Evolutionary conservation across 2,888 invertebrate species (phyloP).

Genomic region (Mesochorus sp.): DNA sequence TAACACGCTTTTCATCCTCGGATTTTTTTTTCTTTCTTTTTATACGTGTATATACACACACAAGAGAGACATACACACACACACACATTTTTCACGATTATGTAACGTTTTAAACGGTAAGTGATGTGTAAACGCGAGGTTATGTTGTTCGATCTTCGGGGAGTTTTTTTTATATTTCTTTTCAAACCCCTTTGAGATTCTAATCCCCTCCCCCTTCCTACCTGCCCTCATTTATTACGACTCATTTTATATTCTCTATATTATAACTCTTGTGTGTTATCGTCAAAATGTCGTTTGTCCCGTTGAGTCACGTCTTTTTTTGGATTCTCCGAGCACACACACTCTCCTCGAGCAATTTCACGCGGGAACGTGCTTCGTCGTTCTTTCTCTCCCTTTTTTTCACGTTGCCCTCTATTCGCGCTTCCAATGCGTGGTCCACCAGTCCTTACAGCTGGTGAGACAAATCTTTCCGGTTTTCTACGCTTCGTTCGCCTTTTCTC

Average conservation of each 20-base stretch:
- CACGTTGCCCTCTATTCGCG: not conserved
- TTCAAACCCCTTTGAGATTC: not conserved
- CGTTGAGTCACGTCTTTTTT: conserved; percentile 63
- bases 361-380: conserved; percentile 37
- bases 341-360: conserved; percentile 33
- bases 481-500: too few species aligned
- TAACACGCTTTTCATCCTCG: conserved; percentile 59
- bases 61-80: too few species aligned
- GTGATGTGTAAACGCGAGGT: conserved; percentile 70
- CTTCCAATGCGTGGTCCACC: not conserved
- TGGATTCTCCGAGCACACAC: conserved; percentile 49
- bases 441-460: conserved; percentile 42
- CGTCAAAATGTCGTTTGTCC: conserved; percentile 39
- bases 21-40: conserved; percentile 4
- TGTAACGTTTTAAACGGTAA: conserved; percentile 76
- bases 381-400: conserved; percentile 11
- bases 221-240: too few species aligned
- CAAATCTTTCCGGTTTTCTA: not conserved
- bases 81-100: conserved; percentile 71
- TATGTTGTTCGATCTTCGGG: conserved; percentile 74
- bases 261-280: too few species aligned
- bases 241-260: too few species aligned
- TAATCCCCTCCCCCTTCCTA: not conserved
- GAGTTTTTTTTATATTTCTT: not conserved
- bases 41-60: too few species aligned